Percentiles rank a stretch among this genome's conserved stretches.
These are phyloP conservation scores for Esperia sulphurella DNA, from an alignment of 2,888 invertebrate species.

Conservation along the genomic window DNA sequence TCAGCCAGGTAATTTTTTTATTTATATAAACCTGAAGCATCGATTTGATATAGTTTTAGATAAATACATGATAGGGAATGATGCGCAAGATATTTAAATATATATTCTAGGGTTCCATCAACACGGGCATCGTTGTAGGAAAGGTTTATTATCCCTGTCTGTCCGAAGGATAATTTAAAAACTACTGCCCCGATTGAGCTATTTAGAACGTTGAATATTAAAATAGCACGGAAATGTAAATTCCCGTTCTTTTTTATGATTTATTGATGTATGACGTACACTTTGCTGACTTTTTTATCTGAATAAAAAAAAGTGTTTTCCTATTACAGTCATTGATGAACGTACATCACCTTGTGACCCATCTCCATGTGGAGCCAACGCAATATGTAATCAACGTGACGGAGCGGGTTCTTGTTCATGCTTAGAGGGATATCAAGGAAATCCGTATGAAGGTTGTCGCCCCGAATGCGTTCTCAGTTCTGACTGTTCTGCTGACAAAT, in stretches of 20 bases:
- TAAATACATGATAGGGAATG: neutral
- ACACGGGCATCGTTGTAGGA: too few species aligned
- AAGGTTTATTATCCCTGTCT: too few species aligned
- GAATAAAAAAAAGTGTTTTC: constrained; percentile 4
- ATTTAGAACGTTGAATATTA: too few species aligned
- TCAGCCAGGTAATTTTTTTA: constrained; percentile 63
- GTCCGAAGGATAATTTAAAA: too few species aligned
- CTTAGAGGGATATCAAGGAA: constrained; percentile 89
- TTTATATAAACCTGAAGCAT: neutral
- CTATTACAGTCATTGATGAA: constrained; percentile 71
- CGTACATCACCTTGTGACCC: constrained; percentile 86
- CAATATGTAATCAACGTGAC: constrained; percentile 86
- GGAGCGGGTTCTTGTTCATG: constrained; percentile 90
- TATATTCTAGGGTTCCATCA: too few species aligned
- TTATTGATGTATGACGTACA: too few species aligned
- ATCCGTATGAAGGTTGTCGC: constrained; percentile 91
- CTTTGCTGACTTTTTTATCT: too few species aligned
- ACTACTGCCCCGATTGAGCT: too few species aligned
- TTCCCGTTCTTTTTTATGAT: too few species aligned
- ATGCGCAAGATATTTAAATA: too few species aligned
- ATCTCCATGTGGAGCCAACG: constrained; percentile 92
- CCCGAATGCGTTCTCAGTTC: constrained; percentile 93
- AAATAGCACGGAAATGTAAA: too few species aligned
- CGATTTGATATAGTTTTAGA: constrained; percentile 3
- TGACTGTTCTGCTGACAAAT: constrained; percentile 90